Evolutionary conservation across 1,140 invertebrate species (phyloP).

Genomic region (Polyergus mexicanus): DNA sequence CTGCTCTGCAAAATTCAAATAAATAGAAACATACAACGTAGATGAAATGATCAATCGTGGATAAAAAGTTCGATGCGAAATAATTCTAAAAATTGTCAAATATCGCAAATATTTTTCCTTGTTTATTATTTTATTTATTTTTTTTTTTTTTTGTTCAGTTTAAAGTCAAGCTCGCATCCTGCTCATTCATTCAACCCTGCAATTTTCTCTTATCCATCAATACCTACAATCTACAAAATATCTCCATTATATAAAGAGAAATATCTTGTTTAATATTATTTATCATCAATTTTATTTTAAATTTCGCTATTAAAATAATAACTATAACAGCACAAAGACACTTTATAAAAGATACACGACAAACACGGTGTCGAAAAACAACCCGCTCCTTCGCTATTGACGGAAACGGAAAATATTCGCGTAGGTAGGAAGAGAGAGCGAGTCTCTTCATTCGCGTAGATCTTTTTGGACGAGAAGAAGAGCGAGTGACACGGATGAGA

Average conservation of each 20-base stretch:
- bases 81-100: background rate
- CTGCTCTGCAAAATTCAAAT: background rate
- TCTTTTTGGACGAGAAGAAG: slow-evolving; percentile 49
- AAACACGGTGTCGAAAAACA: background rate
- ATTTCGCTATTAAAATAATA: background rate
- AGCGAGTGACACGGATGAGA: slow-evolving; percentile 12
- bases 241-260: background rate
- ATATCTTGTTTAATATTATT: background rate
- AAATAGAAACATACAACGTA: background rate
- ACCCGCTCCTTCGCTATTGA: background rate
- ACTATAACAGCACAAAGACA: background rate
- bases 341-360: background rate
- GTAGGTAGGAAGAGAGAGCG: slow-evolving; percentile 15
- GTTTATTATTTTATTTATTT: no score
- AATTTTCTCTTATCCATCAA: background rate
- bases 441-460: slow-evolving; percentile 55
- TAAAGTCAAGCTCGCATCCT: background rate
- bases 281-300: background rate
- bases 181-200: background rate
- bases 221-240: background rate
- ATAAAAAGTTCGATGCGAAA: background rate
- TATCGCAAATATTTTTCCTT: background rate
- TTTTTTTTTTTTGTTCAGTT: background rate
- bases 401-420: slow-evolving; percentile 22
- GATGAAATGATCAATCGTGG: background rate